phyloP scores from a whole-genome alignment of 2,113 vertebrate genomes.

The Dascyllus trimaculatus region DNA sequence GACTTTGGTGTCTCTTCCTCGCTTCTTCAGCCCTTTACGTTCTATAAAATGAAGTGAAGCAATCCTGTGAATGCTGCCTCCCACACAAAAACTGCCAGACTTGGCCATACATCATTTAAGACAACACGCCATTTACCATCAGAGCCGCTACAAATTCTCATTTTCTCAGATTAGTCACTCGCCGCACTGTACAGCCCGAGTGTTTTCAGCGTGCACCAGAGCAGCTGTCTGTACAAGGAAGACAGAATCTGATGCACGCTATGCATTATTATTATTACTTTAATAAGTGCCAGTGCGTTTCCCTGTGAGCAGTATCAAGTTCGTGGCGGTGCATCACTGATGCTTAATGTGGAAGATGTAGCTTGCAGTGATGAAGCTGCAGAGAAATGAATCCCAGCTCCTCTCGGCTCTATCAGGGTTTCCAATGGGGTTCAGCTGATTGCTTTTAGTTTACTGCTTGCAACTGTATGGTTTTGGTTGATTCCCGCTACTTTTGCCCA shows the following conservation, averaged over 20 bases:
- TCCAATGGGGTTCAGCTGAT: too few relatives aligned
- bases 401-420: too few relatives aligned
- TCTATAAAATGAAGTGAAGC: constrained; percentile 10
- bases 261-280: constrained; percentile 23
- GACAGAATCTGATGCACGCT: constrained; percentile 9
- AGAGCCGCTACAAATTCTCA: constrained; percentile 39
- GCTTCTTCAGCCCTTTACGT: neutral
- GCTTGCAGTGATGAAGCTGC: neutral
- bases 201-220: constrained; percentile 1
- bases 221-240: neutral
- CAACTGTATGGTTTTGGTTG: too few relatives aligned
- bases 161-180: constrained; percentile 52
- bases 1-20: neutral
- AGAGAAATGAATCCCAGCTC: neutral
- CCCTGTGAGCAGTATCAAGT: constrained; percentile 1
- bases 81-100: constrained; percentile 45
- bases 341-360: too few relatives aligned
- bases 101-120: constrained; percentile 39
- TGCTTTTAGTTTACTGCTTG: too few relatives aligned
- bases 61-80: constrained; percentile 38
- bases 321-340: neutral
- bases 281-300: constrained; percentile 13
- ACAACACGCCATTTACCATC: constrained; percentile 39
- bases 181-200: neutral
- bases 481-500: neutral